Conservation (phyloP, 2,888 invertebrate genomes). For the Lottia scabra region DNA sequence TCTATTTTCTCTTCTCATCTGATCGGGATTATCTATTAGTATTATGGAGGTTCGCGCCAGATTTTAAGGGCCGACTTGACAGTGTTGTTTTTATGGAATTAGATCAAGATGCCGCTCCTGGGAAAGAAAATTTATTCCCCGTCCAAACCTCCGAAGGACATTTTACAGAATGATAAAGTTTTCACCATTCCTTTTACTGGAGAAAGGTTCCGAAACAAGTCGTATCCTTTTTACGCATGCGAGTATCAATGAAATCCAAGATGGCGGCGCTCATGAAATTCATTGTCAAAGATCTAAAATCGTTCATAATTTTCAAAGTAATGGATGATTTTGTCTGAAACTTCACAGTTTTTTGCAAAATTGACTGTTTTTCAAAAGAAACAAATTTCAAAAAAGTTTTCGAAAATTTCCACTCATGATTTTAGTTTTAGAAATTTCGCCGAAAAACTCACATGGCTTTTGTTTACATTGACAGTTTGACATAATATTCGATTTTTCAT, state of each 20-base stretch:
- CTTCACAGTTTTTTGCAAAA: background rate
- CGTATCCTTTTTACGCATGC: constrained; percentile 61
- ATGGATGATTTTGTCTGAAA: background rate
- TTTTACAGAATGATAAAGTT: constrained; percentile 50
- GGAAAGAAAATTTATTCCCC: constrained; percentile 58
- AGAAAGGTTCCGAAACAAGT: constrained; percentile 65
- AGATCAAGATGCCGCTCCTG: constrained; percentile 61
- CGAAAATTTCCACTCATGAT: background rate
- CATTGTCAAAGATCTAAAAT: constrained; percentile 4
- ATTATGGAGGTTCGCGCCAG: constrained; percentile 61
- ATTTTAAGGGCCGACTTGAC: constrained; percentile 56
- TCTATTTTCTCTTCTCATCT: background rate
- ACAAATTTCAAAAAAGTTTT: background rate
- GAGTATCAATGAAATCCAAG: constrained; percentile 44
- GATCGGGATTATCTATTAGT: constrained; percentile 11
- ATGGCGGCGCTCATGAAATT: constrained; percentile 60
- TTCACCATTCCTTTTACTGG: constrained; percentile 63
- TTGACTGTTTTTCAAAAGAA: background rate
- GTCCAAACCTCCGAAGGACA: constrained; percentile 47
- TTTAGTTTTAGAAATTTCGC: background rate
- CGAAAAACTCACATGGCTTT: constrained; percentile 2
- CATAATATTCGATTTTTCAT: constrained; percentile 25
- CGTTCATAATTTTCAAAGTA: background rate
- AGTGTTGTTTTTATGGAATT: constrained; percentile 39
- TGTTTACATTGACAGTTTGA: constrained; percentile 46